Evolutionary conservation across 2,113 vertebrate genomes (phyloP).

Genomic region (Callopanchax toddi): DNA sequence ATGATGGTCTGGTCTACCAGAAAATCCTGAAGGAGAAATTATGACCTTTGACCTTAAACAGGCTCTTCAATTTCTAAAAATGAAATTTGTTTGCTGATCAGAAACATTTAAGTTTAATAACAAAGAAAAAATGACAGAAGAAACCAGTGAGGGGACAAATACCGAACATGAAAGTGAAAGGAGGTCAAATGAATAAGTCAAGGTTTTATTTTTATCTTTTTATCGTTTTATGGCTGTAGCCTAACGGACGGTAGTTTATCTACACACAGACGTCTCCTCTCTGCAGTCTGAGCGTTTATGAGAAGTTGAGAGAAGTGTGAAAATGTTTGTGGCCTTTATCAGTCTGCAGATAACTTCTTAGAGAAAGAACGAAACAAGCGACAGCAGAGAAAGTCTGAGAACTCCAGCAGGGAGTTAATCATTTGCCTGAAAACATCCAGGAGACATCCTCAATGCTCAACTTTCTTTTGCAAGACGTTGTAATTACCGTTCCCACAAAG

Average conservation of each 20-base stretch:
- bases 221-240: not conserved
- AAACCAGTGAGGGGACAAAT: not conserved
- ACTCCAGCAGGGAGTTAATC: not conserved
- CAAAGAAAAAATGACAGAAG: no score
- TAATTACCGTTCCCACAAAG: not conserved
- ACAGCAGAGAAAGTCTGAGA: constrained; percentile 1
- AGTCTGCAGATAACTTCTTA: constrained; percentile 20
- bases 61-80: no score
- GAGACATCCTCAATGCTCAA: no score
- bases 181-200: not conserved
- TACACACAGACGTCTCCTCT: constrained; percentile 27
- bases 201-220: not conserved
- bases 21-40: no score
- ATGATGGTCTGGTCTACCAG: no score
- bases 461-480: not conserved
- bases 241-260: constrained; percentile 42
- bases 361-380: not conserved
- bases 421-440: not conserved
- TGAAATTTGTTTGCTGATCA: no score
- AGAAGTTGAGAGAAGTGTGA: not conserved
- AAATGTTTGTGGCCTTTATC: constrained; percentile 22
- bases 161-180: not conserved
- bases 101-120: no score
- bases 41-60: no score
- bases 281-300: constrained; percentile 10